Base-by-base conservation (phyloP, 2,797 vertebrate species). In the Melopsittacus undulatus region DNA sequence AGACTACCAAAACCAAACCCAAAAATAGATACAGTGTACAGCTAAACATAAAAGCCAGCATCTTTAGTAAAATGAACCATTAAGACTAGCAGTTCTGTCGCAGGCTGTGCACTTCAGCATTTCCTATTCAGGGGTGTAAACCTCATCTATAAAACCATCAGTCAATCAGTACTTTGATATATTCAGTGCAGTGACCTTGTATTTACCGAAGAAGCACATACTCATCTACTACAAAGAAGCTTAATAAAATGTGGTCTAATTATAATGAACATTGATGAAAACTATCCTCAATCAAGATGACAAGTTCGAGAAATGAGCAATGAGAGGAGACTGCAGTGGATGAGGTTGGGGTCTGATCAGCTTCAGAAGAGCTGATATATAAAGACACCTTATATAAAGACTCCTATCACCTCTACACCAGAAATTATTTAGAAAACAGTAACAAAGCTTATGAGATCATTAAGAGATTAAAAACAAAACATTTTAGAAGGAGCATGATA, bases 221-320 rank as follows among this genome's bases (percentile, higher is more conserved):
- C 5, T 82, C 20, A 45, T 38, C 42, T 83, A 54, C 13, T 15
- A 40, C 30, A 51, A 78, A 36, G 15, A 43, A 87, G 34, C 26
- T 85, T 68, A 61, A 75, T 72, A 90, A 83, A 79, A 75, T 78
- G 19, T 57, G 20, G 6, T 61, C 29, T 69, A 83, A 62, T 73
- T 75, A 34, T 38, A 78, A 88, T 10, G 6, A 84, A 52, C 27
- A 68, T 45, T 5, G 3, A n/a, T 83, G n/a, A 13, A 86, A 86
- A 62, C 23, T 29, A 14, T 45, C 13, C 27, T 75, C 15, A 49
- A 64, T 74, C 32, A 63, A 82, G 18, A 24, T 68, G 45, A 56
- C 23, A 24, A 1, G 1, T 72, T 61, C 36, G 34, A 66, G 64
- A 73, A 80, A 83, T 1, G 4, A 29, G 7, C 0, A 0, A 24